Conservation (phyloP, 1,140 invertebrate genomes). For the Pollicipes pollicipes region DNA sequence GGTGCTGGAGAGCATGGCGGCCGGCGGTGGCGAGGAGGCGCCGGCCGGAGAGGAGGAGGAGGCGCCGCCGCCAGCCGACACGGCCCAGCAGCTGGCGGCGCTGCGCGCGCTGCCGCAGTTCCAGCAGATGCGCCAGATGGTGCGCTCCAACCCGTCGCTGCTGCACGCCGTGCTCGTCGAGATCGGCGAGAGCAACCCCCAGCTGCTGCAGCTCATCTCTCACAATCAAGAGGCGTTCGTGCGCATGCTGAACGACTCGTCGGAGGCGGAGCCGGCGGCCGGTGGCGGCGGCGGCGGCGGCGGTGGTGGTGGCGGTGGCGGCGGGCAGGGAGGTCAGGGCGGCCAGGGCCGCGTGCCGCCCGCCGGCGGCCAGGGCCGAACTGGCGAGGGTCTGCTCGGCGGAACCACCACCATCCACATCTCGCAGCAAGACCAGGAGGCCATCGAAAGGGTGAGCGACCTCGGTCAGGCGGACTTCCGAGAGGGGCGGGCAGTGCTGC, state of each 20-base stretch:
- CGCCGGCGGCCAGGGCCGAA: background rate
- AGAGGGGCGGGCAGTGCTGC: too few species aligned
- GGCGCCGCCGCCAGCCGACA: background rate
- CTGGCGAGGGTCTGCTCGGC: background rate
- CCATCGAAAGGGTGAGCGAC: constrained; percentile 82
- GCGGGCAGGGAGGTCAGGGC: constrained; percentile 19
- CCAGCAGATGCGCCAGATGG: constrained; percentile 75
- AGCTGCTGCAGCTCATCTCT: constrained; percentile 75
- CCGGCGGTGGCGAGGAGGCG: constrained; percentile 8
- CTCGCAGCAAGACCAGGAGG: constrained; percentile 86
- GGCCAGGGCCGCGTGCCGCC: constrained; percentile 18
- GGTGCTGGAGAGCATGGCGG: constrained; percentile 13
- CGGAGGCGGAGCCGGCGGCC: constrained; percentile 18
- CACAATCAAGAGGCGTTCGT: constrained; percentile 82
- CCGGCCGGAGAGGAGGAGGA: constrained; percentile 10
- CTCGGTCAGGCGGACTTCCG: too few species aligned
- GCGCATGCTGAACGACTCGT: constrained; percentile 84
- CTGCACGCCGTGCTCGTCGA: constrained; percentile 83
- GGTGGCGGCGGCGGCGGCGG: constrained; percentile 22
- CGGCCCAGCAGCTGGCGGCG: constrained; percentile 3
- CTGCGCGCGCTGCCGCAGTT: constrained; percentile 86
- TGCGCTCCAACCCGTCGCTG: constrained; percentile 69
- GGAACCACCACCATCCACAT: constrained; percentile 41
- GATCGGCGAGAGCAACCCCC: constrained; percentile 82
- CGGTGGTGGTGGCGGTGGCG: constrained; percentile 20